phyloP scores from a whole-genome alignment of 2,888 invertebrate species.

The Sphinx pinastri region DNA sequence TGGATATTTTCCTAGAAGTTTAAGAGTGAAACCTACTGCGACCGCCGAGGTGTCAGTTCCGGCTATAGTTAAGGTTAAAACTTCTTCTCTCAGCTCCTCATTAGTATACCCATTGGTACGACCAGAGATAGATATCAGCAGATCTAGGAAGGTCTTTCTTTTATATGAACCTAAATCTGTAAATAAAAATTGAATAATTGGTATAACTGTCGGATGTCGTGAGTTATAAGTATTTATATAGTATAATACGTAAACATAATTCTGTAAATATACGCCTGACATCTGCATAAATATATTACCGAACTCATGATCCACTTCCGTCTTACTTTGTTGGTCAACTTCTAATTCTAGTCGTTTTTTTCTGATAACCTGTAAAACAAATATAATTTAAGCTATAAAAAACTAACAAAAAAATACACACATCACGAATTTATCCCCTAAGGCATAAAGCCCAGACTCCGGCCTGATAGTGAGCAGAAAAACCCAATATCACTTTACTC shows the following conservation, averaged over 20 bases:
- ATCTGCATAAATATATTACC: conserved; percentile 50
- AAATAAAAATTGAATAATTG: conserved; percentile 28
- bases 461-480: too few relatives aligned
- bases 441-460: too few relatives aligned
- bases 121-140: conserved; percentile 78
- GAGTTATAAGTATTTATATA: too few relatives aligned
- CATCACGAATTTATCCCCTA: too few relatives aligned
- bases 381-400: too few relatives aligned
- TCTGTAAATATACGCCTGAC: neutral
- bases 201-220: neutral
- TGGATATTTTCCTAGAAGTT: conserved; percentile 73
- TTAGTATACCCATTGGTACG: conserved; percentile 78
- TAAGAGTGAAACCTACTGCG: conserved; percentile 68
- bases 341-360: conserved; percentile 60
- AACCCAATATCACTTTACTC: too few relatives aligned
- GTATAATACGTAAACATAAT: too few relatives aligned
- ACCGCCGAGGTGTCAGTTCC: conserved; percentile 82
- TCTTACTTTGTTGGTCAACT: conserved; percentile 45
- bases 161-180: conserved; percentile 62
- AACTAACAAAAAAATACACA: too few relatives aligned
- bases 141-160: conserved; percentile 81
- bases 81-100: conserved; percentile 82
- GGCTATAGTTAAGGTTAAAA: conserved; percentile 82
- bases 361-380: conserved; percentile 58
- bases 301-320: conserved; percentile 56